Evolutionary conservation across 2,888 invertebrate genomes (phyloP), one percentile per base, ranked within the genome.

Genomic region (Caenorhabditis uteleia): DNA sequence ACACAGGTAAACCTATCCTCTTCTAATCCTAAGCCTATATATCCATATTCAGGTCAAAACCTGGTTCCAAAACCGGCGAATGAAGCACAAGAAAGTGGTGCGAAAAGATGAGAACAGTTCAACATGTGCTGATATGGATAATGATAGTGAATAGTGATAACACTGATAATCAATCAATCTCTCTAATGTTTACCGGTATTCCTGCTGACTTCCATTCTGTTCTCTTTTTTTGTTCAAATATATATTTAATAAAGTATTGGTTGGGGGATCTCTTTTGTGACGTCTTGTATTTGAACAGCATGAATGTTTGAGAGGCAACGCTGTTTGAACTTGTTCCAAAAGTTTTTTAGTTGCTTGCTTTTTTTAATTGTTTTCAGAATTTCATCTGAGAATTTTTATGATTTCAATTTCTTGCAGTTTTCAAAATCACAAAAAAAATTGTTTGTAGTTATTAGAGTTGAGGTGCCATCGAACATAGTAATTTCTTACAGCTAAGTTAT

Each of bases 41-140:
- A 40, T 18, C 16, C 6, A 53, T 53, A 75, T 81, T 38, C 90
- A 95, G 87, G 92, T 95, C 69, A 95, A 95, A 87, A 95, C 95
- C 62, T 95, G 95, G 95, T 95, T 95, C 86, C 95, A 95, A 86
- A 95, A 95, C 86, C 87, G 95, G 25, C 87, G 95, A 77, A 95
- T 95, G 95, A 93, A 93, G 84, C 92, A 93, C 84, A 93, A 93
- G 87, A 93, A 93, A 82, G 92, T 92, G 82, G 86, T 92, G 85
- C 84, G 91, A 20, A 57, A 54, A 23, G 64, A 64, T 36, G 64
- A 64, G 16, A 34, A 64, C 21, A 42, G 49, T 23, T 29, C 31
- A 21, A 43, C 16, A 3, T 43, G 42, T 33, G 57, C 57, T 3
- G 64, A 64, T 21, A 57, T 57, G 29, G 57, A 58, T 34, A 64